Evolutionary conservation across 2,888 invertebrate species (phyloP), one percentile per base, ranked within the genome.

Genomic region (Pollenia angustigena): DNA sequence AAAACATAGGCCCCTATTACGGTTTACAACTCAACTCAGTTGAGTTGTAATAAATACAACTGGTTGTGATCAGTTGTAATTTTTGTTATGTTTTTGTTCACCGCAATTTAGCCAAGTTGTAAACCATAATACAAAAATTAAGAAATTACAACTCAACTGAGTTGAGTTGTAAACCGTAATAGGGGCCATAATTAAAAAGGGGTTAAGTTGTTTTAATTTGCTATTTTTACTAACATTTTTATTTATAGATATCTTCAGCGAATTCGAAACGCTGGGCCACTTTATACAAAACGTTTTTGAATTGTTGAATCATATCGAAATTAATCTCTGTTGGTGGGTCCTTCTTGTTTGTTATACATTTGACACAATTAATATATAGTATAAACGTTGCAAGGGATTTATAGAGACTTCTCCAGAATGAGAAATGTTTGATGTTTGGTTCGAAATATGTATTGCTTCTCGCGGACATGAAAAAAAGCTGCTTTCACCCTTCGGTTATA

Each of bases 271-370:
- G 42, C 14, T 62, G 62, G n/a, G 62, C 16, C 3, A 50, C 12
- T n/a, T 12, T 32, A 42, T 60, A 62, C 40, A 75, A 62, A 40
- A 62, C 40, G 10, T n/a, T 10, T 23, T 50, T 75, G 16, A 40
- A 14, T 4, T 18, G 46, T 75, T 62, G 60, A 10, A 62, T 18
- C 60, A 75, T 62, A 9, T 75, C 42, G 11, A 52, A 64, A 18
- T 8, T 52, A 6, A 64, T 16, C 60, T 74, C 60, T n/a, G n/a
- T 4, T 60, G 74, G 60, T 23, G 18, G 18, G 18, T 23, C 9
- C 54, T 23, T 23, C 10, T 50, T 50, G 6, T 50, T 14, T 18
- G 14, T 9, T 2, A 23, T 48, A 11, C 2, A 12, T 16, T 11
- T 23, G 14, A 60, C n/a, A 9, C 44, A 23, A 12, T 48, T 40